Base-by-base conservation (phyloP, 1,140 invertebrate genomes). In the Drosophila sturtevanti region DNA sequence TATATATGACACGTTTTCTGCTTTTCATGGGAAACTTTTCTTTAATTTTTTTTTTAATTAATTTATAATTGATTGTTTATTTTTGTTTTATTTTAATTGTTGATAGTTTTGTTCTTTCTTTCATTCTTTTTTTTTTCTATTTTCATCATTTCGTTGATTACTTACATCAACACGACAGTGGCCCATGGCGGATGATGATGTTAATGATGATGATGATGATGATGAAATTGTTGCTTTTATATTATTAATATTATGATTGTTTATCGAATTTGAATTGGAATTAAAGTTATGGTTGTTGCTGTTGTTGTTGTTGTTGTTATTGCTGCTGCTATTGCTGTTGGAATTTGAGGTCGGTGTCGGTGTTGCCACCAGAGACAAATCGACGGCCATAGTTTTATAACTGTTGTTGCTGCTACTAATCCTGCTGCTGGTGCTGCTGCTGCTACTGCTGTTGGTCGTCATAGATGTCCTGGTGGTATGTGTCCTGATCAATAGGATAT, bases 101-200 rank as follows among this genome's bases (percentile, higher is more conserved):
- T 41, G 4, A 18, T 48, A 10, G n/a, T 44, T 22, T 31, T 1
- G 1, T 3, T 27, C n/a, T n/a, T n/a, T n/a, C n/a, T n/a, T n/a
- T n/a, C n/a, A n/a, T n/a, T n/a, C n/a, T n/a, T 35, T 48, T 35
- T 14, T 34, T 63, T 9, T 14, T 27, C 9, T 52, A 6, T n/a
- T 58, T 14, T 58, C 54, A 6, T 56, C 70, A 6, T 61, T 38
- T 60, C 10, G 5, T 68, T 44, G 10, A 59, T 80, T 91, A 91
- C 90, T 91, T 91, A 91, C 90, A 85, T 91, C 89, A 56, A 91
- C 70, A 66, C 89, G 90, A 85, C 75, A 91, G 44, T 90, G 77
- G 64, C 90, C 86, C 48, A 91, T 72, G 48, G 90, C 80, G 71
- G 86, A 52, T 4, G 72, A 64, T 14, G 64, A 66, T 16, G 72